Conservation (phyloP, 2,797 vertebrate species). For the Phyllotis vaccarum region DNA sequence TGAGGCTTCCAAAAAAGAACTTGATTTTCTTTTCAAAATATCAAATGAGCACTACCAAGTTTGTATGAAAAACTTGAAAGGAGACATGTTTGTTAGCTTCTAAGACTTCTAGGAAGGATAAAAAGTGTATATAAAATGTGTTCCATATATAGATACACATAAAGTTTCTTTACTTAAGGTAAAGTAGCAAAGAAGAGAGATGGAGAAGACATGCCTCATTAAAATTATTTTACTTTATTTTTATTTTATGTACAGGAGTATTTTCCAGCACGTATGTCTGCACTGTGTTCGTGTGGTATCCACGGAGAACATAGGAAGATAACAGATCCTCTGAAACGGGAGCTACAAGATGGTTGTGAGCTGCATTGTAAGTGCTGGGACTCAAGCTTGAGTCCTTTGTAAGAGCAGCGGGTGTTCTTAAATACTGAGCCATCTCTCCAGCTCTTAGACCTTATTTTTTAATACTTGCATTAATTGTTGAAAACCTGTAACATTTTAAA, state of each 20-base stretch:
- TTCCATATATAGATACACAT: not conserved
- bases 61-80: constrained; percentile 26
- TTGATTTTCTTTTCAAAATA: constrained; percentile 6
- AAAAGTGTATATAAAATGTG: not conserved
- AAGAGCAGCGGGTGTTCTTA: not conserved
- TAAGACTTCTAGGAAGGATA: not conserved
- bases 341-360: not conserved
- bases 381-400: not conserved
- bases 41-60: constrained; percentile 8
- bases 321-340: not conserved
- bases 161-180: not conserved
- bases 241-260: not conserved
- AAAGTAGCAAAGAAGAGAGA: not conserved
- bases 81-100: not conserved
- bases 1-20: not conserved
- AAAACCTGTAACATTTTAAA: not conserved
- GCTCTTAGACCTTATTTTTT: not conserved
- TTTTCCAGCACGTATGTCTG: not conserved
- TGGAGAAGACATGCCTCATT: not conserved
- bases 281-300: not conserved
- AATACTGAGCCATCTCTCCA: not conserved
- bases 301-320: not conserved
- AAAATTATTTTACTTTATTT: not conserved
- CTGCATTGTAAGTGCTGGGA: not conserved
- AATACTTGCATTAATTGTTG: not conserved